A percentile compares a stretch with the other conserved stretches of the same genome.
Evolutionary conservation across 2,888 invertebrate species (phyloP).

Genomic region (Pandemis heparana): DNA sequence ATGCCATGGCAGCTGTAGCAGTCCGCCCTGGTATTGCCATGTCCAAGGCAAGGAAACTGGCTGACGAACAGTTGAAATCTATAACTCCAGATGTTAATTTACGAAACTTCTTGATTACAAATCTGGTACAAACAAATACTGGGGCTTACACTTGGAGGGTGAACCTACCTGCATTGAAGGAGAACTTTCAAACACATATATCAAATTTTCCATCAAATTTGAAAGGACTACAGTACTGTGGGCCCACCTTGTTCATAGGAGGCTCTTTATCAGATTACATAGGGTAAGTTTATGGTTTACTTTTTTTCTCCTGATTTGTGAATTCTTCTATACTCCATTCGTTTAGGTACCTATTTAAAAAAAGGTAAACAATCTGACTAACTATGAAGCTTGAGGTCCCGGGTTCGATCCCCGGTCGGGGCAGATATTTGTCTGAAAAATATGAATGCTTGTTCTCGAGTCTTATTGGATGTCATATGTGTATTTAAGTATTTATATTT

Average conservation of each 20-base stretch:
- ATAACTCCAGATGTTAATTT: constrained; percentile 86
- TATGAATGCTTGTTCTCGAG: no score
- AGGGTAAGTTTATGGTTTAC: constrained; percentile 76
- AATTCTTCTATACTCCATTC: no score
- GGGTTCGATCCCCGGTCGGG: no score
- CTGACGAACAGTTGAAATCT: constrained; percentile 86
- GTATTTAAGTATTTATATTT: no score
- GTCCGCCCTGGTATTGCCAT: constrained; percentile 87
- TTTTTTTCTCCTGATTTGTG: not conserved
- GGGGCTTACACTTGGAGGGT: constrained; percentile 91
- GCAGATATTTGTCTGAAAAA: no score
- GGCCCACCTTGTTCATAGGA: constrained; percentile 93
- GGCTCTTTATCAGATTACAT: constrained; percentile 94
- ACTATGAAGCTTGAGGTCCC: no score
- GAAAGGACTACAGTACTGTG: constrained; percentile 83
- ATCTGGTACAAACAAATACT: constrained; percentile 89
- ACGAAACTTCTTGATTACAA: constrained; percentile 93
- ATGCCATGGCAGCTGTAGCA: constrained; percentile 87
- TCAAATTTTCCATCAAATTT: constrained; percentile 87
- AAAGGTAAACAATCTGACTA: no score
- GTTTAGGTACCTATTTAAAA: no score
- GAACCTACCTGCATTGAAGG: constrained; percentile 90
- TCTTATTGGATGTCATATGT: no score
- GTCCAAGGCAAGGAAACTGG: constrained; percentile 88
- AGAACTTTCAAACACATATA: constrained; percentile 88